These are phyloP conservation scores for Nothura maculosa DNA, from an alignment of 2,797 vertebrate species.

Conservation along the genomic window DNA sequence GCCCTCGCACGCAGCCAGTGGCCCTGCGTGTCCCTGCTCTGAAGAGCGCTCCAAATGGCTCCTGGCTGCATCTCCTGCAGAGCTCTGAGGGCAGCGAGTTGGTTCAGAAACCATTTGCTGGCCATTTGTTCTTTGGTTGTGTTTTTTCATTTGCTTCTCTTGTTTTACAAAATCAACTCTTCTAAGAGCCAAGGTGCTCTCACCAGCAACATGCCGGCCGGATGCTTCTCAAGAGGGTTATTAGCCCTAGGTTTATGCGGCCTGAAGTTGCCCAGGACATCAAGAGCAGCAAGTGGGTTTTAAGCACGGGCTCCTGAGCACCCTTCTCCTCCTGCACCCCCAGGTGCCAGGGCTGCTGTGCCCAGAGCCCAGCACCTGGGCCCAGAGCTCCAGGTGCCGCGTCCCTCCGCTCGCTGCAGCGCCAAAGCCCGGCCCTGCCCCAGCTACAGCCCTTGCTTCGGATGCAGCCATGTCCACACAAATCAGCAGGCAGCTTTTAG, in stretches of 20 bases:
- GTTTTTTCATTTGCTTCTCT: no score
- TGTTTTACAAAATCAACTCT: background rate
- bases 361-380: accelerated
- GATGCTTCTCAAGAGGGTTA: accelerated
- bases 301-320: background rate
- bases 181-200: background rate
- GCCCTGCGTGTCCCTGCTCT: no score
- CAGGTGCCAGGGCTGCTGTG: accelerated
- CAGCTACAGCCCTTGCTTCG: background rate
- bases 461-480: accelerated
- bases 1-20: no score
- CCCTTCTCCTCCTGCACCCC: background rate
- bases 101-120: background rate
- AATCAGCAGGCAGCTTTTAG: background rate
- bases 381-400: accelerated
- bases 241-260: background rate
- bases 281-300: background rate
- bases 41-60: background rate
- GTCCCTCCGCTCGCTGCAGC: background rate
- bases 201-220: background rate
- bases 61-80: background rate
- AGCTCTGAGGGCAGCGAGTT: background rate
- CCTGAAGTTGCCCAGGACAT: background rate
- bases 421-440: background rate
- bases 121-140: background rate